Conservation (phyloP, 2,797 vertebrate species). For the Pseudochromis fuscus region DNA sequence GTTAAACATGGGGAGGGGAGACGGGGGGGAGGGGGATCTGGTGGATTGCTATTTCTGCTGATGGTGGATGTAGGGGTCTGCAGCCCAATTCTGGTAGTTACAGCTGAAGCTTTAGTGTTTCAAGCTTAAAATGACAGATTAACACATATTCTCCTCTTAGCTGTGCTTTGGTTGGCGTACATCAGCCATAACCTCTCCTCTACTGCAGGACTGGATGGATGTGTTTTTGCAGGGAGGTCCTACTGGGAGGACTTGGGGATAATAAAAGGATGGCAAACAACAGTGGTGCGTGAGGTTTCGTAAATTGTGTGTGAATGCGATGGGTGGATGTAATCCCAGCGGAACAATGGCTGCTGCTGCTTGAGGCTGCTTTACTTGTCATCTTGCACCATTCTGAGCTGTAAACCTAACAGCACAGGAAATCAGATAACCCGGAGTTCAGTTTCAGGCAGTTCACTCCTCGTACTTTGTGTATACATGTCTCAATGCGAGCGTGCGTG, state of each 20-base stretch:
- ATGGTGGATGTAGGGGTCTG: slow-evolving; percentile 58
- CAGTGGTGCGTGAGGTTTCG: slow-evolving; percentile 64
- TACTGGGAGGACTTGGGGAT: slow-evolving; percentile 44
- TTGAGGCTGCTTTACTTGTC: slow-evolving; percentile 67
- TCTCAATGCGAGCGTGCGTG: slow-evolving; percentile 15
- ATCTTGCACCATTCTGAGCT: slow-evolving; percentile 57
- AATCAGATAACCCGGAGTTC: slow-evolving; percentile 70
- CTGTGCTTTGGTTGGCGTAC: slow-evolving; percentile 55
- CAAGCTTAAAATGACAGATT: slow-evolving; percentile 64
- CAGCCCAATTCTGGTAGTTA: slow-evolving; percentile 65
- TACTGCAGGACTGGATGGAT: slow-evolving; percentile 25
- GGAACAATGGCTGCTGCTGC: slow-evolving; percentile 72
- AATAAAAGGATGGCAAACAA: slow-evolving; percentile 74
- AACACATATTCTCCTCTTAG: slow-evolving; percentile 62
- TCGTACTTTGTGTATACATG: slow-evolving; percentile 10
- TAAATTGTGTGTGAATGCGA: slow-evolving; percentile 59
- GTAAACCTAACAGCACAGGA: slow-evolving; percentile 53
- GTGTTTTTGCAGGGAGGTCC: slow-evolving; percentile 41
- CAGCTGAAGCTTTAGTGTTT: slow-evolving; percentile 63
- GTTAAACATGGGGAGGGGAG: slow-evolving; percentile 61
- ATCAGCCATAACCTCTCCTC: slow-evolving; percentile 42
- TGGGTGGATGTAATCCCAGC: slow-evolving; percentile 68
- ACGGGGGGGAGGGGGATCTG: slow-evolving; percentile 32
- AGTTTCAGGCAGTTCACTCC: slow-evolving; percentile 53
- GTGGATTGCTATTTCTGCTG: slow-evolving; percentile 65